Base-by-base conservation (phyloP, 2,888 invertebrate species). In the Pimpla rufipes region DNA sequence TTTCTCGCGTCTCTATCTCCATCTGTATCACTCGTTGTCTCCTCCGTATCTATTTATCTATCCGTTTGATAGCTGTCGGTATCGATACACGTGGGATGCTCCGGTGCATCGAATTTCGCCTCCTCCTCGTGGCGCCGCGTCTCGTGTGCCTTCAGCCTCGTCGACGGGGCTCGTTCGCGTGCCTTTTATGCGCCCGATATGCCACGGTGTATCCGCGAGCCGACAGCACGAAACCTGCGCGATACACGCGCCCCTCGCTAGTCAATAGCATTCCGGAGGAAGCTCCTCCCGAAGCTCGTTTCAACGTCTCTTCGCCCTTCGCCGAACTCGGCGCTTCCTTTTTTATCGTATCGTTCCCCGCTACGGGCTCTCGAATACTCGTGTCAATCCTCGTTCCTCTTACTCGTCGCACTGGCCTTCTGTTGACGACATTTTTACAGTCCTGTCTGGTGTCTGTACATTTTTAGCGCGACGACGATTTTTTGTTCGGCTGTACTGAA, bases 41-140 rank as follows among this genome's bases (percentile, higher is more conserved):
- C 68, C 18, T 67, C 42, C 21, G 35, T 52, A 35, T 74, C 62
- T 6, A 64, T 64, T 70, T 70, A 75, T 75, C 42, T 75, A 21
- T 57, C 50, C 59, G 66, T 59, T 18, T 21, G 37, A 23, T 3
- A 21, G 23, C 13, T 23, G 55, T 62, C 62, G 66, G 37, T 55
- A 21, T n/a, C 35, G 66, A 66, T 40, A 47, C 37, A 37, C 18
- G 13, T 16, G 57, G 57, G n/a, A 50, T 45, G 40, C 37, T 55
- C 37, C 50, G 29, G 2, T 67, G 23, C 50, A 47, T 40, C 40
- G 42, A 50, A 59, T 64, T 47, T 45, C 70, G 40, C 23, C 16
- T 37, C 73, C 40, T 35, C 18, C 23, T 62, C 18, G 18, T 11
- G 10, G 0, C n/a, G n/a, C 29, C 42, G 2, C 16, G 13, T 11